Conservation (phyloP, 2,797 vertebrate genomes). For the Sebastolobus alascanus region DNA sequence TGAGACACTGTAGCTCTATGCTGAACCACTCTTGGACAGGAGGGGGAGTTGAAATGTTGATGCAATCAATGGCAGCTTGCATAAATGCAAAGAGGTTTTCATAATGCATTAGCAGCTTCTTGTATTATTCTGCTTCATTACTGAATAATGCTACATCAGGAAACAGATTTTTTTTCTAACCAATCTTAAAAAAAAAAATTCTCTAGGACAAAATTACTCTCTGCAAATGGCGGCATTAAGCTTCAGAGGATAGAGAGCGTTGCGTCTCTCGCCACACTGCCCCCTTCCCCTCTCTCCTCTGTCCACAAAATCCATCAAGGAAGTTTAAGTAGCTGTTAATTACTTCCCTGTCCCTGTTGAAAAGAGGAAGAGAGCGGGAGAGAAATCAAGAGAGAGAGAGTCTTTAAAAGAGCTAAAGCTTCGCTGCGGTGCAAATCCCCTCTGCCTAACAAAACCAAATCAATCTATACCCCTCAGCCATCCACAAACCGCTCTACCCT, state of each 20-base stretch:
- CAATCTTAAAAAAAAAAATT: constrained; percentile 39
- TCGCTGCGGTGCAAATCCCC: constrained; percentile 68
- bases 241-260: constrained; percentile 45
- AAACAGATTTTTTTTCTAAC: constrained; percentile 34
- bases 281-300: constrained; percentile 54
- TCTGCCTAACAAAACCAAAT: constrained; percentile 72
- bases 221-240: constrained; percentile 57
- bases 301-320: constrained; percentile 77
- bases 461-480: constrained; percentile 65
- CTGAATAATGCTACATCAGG: constrained; percentile 47
- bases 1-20: constrained; percentile 8
- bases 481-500: constrained; percentile 43
- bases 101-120: constrained; percentile 64
- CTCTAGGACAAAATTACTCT: constrained; percentile 50
- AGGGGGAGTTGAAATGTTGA: constrained; percentile 42
- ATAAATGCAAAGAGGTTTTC: constrained; percentile 62
- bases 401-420: constrained; percentile 71
- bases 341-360: constrained; percentile 76
- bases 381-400: constrained; percentile 56
- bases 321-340: constrained; percentile 83
- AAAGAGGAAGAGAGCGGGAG: constrained; percentile 56
- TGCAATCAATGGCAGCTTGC: constrained; percentile 54
- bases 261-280: constrained; percentile 30
- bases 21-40: constrained; percentile 6
- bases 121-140: constrained; percentile 66